phyloP scores from a whole-genome alignment of 1,140 invertebrate genomes.

The Drosophila ananassae region DNA sequence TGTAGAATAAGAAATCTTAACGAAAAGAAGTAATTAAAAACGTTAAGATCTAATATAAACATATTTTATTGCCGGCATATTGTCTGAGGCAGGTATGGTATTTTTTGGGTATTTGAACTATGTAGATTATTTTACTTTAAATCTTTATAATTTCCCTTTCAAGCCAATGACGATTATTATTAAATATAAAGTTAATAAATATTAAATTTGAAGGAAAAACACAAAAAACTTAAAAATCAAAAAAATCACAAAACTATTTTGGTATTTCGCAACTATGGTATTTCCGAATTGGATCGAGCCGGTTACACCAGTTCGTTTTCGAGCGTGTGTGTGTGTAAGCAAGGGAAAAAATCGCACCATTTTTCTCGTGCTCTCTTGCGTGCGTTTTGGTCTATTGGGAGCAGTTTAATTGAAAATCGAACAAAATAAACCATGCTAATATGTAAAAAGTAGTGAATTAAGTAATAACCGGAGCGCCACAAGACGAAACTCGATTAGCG shows the following conservation, averaged over 20 bases:
- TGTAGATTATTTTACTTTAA: neutral
- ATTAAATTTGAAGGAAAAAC: neutral
- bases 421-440: slow-evolving; percentile 27
- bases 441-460: slow-evolving; percentile 51
- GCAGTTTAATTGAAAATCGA: slow-evolving; percentile 49
- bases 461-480: slow-evolving; percentile 34
- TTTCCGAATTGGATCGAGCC: slow-evolving; percentile 1
- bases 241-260: neutral
- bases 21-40: no score
- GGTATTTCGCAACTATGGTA: slow-evolving; percentile 17
- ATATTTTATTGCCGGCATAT: neutral
- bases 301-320: slow-evolving; percentile 46
- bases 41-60: no score
- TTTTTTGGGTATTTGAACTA: neutral
- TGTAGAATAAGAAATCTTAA: neutral
- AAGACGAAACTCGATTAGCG: slow-evolving; percentile 24
- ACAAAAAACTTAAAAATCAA: neutral
- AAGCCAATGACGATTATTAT: no score
- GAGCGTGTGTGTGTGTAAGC: slow-evolving; percentile 63
- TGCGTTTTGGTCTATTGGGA: slow-evolving; percentile 57
- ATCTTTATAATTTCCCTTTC: neutral
- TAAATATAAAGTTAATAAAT: neutral
- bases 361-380: slow-evolving; percentile 75
- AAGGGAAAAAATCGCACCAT: slow-evolving; percentile 76
- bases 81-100: neutral